Percentiles rank a stretch among this genome's conserved stretches.
These are phyloP conservation scores for Styela plicata DNA, from an alignment of 23 tunicate species.

Conservation along the genomic window DNA sequence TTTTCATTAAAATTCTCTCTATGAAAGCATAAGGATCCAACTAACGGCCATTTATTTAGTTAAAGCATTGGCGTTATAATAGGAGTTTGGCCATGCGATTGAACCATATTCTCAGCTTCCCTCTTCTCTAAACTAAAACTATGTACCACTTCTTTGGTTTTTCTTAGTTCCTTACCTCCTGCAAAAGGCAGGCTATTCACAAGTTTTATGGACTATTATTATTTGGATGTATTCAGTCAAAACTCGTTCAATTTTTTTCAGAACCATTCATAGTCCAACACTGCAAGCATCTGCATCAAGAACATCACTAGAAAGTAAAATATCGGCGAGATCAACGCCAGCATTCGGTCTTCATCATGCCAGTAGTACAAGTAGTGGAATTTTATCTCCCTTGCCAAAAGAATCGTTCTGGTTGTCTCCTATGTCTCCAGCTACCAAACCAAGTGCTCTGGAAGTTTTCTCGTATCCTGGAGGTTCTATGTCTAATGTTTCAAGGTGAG, in stretches of 20 bases:
- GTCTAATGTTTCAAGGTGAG: conserved; percentile 10
- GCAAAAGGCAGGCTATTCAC: background rate
- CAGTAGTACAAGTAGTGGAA: conserved; percentile 40
- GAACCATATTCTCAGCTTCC: no score
- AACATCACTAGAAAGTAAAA: conserved; percentile 22
- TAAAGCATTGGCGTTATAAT: no score
- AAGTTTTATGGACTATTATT: no score
- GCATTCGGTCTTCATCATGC: background rate
- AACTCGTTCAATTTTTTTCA: background rate
- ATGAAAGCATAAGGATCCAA: no score
- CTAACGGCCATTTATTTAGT: no score
- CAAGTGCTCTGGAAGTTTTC: conserved; percentile 24
- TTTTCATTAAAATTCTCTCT: no score
- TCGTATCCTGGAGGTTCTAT: conserved; percentile 10
- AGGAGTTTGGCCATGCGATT: no score
- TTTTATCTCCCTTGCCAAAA: conserved; percentile 64
- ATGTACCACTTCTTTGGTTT: background rate
- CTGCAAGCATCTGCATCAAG: conserved; percentile 14
- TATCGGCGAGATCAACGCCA: conserved; percentile 15
- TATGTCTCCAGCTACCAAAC: conserved; percentile 77
- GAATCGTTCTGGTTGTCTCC: conserved; percentile 90
- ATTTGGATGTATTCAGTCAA: background rate
- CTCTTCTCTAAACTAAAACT: no score
- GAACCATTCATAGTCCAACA: conserved; percentile 2
- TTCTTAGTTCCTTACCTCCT: background rate